Evolutionary conservation across 92 coral and sea anemone genomes (phyloP).

Genomic region (Phymanthus crucifer): DNA sequence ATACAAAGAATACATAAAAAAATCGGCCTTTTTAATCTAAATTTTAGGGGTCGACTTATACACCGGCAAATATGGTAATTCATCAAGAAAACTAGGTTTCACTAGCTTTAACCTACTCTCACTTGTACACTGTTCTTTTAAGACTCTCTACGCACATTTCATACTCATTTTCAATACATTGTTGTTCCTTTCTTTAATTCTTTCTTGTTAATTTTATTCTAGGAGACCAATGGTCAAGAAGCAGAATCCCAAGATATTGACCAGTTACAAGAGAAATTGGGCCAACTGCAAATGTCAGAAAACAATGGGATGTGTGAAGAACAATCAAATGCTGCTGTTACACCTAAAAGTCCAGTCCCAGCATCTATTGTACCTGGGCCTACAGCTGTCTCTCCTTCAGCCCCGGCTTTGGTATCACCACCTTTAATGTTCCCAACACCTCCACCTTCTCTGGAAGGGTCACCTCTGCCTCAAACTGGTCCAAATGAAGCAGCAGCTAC

Average conservation of each 20-base stretch:
- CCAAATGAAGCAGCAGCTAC: no score
- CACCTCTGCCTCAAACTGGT: constrained; percentile 43
- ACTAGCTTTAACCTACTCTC: no score
- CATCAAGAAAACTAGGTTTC: no score
- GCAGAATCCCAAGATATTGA: constrained; percentile 39
- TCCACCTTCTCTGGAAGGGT: constrained; percentile 75
- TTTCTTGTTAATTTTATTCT: background rate
- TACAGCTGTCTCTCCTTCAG: constrained; percentile 27
- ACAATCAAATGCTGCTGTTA: constrained; percentile 15
- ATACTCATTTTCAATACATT: no score
- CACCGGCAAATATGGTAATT: no score
- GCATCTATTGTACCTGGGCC: constrained; percentile 28
- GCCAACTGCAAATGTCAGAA: constrained; percentile 37
- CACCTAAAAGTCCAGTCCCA: constrained; percentile 46
- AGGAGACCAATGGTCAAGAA: constrained; percentile 36
- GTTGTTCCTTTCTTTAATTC: background rate
- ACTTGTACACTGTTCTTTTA: no score
- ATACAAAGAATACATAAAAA: no score
- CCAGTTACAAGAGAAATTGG: constrained; percentile 51
- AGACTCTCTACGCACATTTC: no score
- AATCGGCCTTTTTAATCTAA: no score
- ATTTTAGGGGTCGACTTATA: no score
- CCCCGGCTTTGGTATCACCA: constrained; percentile 45
- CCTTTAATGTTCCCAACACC: constrained; percentile 74
- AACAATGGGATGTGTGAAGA: constrained; percentile 31